A percentile compares a stretch with the other conserved stretches of the same genome.
These are phyloP conservation scores for Alca torda DNA, from an alignment of 2,797 vertebrate genomes.

Conservation along the genomic window DNA sequence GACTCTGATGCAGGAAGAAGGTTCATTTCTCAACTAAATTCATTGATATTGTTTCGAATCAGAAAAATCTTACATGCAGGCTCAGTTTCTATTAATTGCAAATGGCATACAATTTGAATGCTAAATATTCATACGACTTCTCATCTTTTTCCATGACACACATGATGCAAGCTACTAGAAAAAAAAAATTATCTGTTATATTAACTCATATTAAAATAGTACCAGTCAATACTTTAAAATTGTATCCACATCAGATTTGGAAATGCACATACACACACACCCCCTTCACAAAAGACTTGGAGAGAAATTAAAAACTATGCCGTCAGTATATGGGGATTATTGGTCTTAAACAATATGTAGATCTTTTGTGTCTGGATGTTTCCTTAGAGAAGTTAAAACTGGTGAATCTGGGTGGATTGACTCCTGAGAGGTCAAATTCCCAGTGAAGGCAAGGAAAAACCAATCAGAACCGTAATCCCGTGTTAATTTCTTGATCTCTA, in stretches of 20 bases:
- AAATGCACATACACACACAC: not conserved
- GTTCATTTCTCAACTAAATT: not conserved
- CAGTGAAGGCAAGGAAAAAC: not conserved
- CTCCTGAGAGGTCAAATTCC: not conserved
- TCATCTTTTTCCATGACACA: not conserved
- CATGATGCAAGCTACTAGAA: not conserved
- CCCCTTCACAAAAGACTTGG: not conserved
- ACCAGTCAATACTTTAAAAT: not conserved
- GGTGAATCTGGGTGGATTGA: fast-evolving
- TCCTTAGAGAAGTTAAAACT: not conserved
- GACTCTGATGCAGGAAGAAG: not conserved
- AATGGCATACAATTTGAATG: not conserved
- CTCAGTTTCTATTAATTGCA: not conserved
- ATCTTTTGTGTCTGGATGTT: not conserved
- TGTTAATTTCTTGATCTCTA: not conserved
- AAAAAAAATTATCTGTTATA: not conserved
- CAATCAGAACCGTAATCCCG: not conserved
- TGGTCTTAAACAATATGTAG: fast-evolving
- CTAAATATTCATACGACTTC: not conserved
- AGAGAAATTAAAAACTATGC: not conserved
- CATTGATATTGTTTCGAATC: not conserved
- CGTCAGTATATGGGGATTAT: not conserved
- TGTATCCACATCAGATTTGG: not conserved
- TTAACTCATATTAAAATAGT: not conserved
- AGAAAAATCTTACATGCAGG: not conserved